phyloP scores from a whole-genome alignment of 2,888 invertebrate genomes.

The Cacoxenus indagator region DNA sequence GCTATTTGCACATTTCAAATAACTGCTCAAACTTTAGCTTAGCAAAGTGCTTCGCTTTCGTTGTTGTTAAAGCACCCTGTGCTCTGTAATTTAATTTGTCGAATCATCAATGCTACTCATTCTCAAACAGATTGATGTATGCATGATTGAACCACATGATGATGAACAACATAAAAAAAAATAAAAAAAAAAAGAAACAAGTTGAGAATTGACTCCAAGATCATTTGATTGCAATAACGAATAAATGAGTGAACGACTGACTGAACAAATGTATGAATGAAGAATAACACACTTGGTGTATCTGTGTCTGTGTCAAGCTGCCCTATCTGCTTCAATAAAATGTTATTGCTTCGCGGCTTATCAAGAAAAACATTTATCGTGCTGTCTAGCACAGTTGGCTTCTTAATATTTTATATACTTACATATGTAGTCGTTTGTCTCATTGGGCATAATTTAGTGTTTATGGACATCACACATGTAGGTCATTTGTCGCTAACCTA shows the following conservation, averaged over 20 bases:
- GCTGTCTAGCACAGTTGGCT: neutral
- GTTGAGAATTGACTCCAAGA: neutral
- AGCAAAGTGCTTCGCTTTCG: too few species aligned
- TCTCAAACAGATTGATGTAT: neutral
- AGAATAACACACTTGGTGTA: too few species aligned
- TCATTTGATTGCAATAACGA: neutral
- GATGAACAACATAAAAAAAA: neutral
- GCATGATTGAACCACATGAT: neutral
- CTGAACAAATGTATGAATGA: constrained; percentile 37
- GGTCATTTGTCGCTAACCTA: neutral
- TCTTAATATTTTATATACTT: neutral
- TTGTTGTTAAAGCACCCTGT: neutral
- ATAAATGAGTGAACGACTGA: neutral
- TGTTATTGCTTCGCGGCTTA: constrained; percentile 6
- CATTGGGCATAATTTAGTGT: neutral
- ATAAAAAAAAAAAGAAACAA: neutral
- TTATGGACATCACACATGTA: too few species aligned
- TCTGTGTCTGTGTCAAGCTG: neutral
- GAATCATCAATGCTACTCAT: neutral
- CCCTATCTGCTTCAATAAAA: neutral
- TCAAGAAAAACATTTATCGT: constrained; percentile 16
- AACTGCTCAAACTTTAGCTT: neutral
- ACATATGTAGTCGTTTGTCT: neutral
- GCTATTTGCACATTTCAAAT: constrained; percentile 3
- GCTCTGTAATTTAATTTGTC: neutral